phyloP scores from a whole-genome alignment of 2,113 vertebrate genomes.

The Dermatemys mawii region DNA sequence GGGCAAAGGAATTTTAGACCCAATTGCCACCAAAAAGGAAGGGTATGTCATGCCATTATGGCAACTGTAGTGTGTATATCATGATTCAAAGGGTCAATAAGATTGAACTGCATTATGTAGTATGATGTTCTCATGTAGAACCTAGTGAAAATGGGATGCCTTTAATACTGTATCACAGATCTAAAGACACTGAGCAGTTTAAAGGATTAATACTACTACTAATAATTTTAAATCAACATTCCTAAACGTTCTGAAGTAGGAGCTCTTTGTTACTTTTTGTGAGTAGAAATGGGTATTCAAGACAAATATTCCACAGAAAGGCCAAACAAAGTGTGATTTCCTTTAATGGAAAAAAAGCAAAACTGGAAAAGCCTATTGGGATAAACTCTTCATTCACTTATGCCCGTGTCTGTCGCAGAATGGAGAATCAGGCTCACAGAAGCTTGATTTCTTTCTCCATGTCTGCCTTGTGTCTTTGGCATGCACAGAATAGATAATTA shows the following conservation, averaged over 20 bases:
- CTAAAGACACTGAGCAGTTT: background rate
- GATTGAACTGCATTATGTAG: background rate
- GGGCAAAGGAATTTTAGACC: background rate
- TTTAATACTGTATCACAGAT: background rate
- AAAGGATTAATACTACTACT: background rate
- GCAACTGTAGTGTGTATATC: background rate
- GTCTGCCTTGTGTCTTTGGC: background rate
- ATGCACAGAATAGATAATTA: background rate
- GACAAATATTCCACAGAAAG: background rate
- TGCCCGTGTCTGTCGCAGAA: slow-evolving; percentile 5
- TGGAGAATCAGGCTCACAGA: background rate
- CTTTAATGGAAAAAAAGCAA: background rate
- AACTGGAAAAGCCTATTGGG: background rate
- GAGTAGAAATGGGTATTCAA: background rate
- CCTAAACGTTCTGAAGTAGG: background rate
- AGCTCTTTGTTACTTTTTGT: background rate
- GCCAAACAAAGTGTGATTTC: background rate
- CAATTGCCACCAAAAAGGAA: background rate
- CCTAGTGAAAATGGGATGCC: background rate
- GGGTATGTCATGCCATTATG: background rate
- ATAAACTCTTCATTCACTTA: background rate
- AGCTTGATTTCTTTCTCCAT: background rate
- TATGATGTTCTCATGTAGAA: background rate
- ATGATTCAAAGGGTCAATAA: background rate
- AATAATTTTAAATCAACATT: background rate